Percentiles rank a stretch among this genome's conserved stretches.
Conservation (phyloP, 1,140 invertebrate species). For the Elysia chlorotica region DNA sequence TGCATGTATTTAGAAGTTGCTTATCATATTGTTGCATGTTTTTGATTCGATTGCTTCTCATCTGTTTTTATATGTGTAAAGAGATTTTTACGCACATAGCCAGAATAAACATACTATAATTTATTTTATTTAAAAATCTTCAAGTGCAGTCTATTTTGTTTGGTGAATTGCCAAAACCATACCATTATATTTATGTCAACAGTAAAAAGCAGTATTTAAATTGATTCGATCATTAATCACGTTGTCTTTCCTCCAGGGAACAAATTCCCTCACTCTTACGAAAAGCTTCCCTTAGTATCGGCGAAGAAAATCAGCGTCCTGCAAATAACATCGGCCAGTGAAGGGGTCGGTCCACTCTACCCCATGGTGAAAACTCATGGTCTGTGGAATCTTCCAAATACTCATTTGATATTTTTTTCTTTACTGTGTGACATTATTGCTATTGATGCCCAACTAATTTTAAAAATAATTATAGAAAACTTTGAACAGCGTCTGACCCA, state of each 20-base stretch:
- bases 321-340: background rate
- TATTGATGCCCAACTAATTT: background rate
- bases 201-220: too few species aligned
- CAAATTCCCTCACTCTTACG: constrained; percentile 19
- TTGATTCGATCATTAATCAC: too few species aligned
- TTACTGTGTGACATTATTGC: background rate
- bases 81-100: too few species aligned
- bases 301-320: constrained; percentile 6
- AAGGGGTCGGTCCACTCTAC: background rate
- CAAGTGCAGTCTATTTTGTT: background rate
- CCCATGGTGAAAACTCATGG: constrained; percentile 6
- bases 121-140: background rate
- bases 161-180: background rate
- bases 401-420: background rate
- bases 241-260: background rate
- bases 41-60: too few species aligned
- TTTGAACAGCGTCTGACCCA: background rate
- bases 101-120: background rate
- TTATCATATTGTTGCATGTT: too few species aligned
- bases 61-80: too few species aligned
- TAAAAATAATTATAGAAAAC: background rate
- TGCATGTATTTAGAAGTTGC: too few species aligned
- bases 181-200: too few species aligned
- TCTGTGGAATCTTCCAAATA: too few species aligned
- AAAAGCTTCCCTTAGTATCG: background rate